These are phyloP conservation scores for Paguma larvata DNA, from an alignment of 2,797 vertebrate genomes.

Conservation along the genomic window DNA sequence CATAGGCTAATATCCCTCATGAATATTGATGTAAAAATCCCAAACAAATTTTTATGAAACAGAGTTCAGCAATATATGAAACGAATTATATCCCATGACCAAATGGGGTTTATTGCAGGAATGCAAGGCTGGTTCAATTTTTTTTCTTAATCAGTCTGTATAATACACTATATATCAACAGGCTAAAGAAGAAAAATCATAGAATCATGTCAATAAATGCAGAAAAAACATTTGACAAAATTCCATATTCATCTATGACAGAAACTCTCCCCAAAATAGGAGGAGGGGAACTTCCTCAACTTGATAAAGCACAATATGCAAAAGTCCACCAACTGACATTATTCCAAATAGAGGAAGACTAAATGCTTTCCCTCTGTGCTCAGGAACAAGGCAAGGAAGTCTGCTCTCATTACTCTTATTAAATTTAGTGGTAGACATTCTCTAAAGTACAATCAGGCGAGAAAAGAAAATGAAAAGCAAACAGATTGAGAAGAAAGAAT, in stretches of 20 bases:
- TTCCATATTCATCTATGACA: background rate
- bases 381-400: background rate
- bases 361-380: too few species aligned
- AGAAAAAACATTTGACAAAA: background rate
- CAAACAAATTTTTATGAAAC: background rate
- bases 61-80: background rate
- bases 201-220: background rate
- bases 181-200: background rate
- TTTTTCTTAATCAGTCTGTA: background rate
- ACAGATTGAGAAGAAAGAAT: background rate
- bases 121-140: background rate
- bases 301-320: background rate
- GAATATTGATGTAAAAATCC: background rate
- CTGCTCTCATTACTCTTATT: too few species aligned
- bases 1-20: background rate
- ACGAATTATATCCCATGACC: background rate
- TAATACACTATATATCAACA: background rate
- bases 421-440: background rate
- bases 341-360: background rate
- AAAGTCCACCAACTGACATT: background rate
- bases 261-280: background rate
- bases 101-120: background rate
- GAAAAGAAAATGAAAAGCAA: background rate
- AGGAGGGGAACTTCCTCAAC: background rate
- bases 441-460: background rate